Evolutionary conservation across 2,797 vertebrate genomes (phyloP).

Genomic region (Cossypha polioptera): DNA sequence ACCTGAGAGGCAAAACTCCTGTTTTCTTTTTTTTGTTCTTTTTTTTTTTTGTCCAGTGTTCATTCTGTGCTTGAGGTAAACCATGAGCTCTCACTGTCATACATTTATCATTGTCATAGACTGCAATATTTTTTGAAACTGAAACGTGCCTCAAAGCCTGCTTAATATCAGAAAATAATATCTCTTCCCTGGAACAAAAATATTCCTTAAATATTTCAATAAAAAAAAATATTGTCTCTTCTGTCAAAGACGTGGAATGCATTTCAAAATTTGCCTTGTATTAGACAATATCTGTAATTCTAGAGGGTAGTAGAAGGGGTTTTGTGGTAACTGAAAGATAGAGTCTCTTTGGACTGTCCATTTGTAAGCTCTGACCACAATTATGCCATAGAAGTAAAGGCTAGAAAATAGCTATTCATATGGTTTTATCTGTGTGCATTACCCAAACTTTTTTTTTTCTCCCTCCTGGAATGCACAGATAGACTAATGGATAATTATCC

Average conservation of each 20-base stretch:
- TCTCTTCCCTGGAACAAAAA: background rate
- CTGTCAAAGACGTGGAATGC: background rate
- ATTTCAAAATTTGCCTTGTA: background rate
- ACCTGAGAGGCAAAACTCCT: background rate
- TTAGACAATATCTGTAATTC: background rate
- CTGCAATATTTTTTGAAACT: background rate
- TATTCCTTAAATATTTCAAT: background rate
- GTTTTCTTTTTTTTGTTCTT: background rate
- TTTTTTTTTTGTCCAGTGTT: background rate
- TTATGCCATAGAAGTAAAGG: background rate
- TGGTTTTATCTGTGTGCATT: constrained; percentile 9
- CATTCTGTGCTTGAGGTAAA: background rate
- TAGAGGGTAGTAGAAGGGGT: background rate
- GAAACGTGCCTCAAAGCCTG: background rate
- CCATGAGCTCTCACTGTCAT: background rate
- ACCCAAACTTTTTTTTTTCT: constrained; percentile 5
- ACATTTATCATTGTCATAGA: background rate
- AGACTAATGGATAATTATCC: constrained; percentile 33
- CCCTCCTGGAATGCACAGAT: constrained; percentile 15
- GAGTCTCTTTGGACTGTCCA: background rate
- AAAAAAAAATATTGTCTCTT: background rate
- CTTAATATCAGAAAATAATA: background rate
- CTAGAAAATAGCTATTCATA: constrained; percentile 6
- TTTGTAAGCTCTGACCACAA: background rate
- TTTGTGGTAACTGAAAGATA: background rate